Percentiles rank a stretch among this genome's conserved stretches.
These are phyloP conservation scores for Notiomystis cincta DNA, from an alignment of 2,113 vertebrate species.

Conservation along the genomic window DNA sequence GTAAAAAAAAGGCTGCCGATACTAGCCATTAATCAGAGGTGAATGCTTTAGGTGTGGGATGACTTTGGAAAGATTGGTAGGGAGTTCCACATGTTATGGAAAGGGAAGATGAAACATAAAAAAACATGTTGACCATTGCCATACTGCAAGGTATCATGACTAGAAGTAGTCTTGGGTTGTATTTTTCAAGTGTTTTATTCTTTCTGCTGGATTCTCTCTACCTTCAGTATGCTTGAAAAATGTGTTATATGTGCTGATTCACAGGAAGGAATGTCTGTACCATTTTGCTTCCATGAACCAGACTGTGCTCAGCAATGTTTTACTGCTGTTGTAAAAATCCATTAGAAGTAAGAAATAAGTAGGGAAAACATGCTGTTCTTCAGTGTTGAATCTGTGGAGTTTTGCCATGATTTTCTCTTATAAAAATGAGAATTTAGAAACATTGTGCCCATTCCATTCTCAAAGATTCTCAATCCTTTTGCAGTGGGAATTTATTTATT, in stretches of 20 bases:
- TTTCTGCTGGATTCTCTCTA: not conserved
- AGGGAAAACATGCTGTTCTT: not conserved
- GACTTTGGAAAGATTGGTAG: not conserved
- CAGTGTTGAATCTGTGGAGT: not conserved
- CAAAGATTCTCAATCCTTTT: not conserved
- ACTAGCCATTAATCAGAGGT: not conserved
- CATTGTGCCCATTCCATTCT: not conserved
- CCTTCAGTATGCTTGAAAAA: not conserved
- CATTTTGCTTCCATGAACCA: not conserved
- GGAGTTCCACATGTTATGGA: not conserved
- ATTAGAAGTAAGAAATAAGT: not conserved
- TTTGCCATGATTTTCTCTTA: not conserved
- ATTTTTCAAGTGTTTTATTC: not conserved
- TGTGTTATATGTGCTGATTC: not conserved
- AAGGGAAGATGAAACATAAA: not conserved
- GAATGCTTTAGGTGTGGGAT: not conserved
- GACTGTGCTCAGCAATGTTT: not conserved
- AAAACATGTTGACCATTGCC: accelerated
- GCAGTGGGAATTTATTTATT: not conserved
- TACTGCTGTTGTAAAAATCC: not conserved
- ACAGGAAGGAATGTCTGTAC: not conserved
- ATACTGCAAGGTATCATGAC: not conserved
- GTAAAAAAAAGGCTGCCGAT: not conserved
- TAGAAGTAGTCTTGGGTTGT: not conserved
- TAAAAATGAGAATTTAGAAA: not conserved